phyloP scores from a whole-genome alignment of 2,113 vertebrate species.

The Clarias macrocephalus region DNA sequence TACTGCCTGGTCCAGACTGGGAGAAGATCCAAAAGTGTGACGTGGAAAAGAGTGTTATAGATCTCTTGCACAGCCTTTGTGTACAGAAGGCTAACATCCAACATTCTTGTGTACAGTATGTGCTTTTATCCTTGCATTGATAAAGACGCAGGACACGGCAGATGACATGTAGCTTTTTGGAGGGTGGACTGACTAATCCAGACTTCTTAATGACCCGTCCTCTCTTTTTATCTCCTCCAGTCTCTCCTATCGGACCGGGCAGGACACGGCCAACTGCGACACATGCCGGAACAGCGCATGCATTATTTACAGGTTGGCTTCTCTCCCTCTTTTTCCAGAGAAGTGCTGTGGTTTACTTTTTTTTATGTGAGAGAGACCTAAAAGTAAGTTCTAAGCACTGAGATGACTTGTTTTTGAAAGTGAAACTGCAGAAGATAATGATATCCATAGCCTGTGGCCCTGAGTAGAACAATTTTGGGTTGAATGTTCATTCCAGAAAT shows the following conservation, averaged over 20 bases:
- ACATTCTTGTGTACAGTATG: neutral
- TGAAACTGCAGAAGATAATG: neutral
- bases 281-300: conserved; percentile 99
- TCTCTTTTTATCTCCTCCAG: conserved; percentile 77
- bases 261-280: conserved; percentile 98
- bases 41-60: neutral
- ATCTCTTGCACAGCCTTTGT: conserved; percentile 12
- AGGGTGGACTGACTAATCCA: conserved; percentile 55
- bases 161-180: conserved; percentile 33
- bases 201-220: conserved; percentile 67
- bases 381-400: neutral
- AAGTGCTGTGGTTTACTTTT: conserved; percentile 30
- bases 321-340: conserved; percentile 41
- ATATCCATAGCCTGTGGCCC: too few relatives aligned
- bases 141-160: conserved; percentile 40
- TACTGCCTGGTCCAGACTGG: conserved; percentile 15
- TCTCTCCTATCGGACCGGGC: conserved; percentile 97
- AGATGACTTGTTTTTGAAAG: neutral
- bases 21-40: neutral
- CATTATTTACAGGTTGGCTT: conserved; percentile 95
- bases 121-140: conserved; percentile 14
- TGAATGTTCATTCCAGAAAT: neutral
- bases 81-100: conserved; percentile 19
- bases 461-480: neutral
- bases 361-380: neutral